Evolutionary conservation across 2,797 vertebrate genomes (phyloP).

Genomic region (Channallabes apus): DNA sequence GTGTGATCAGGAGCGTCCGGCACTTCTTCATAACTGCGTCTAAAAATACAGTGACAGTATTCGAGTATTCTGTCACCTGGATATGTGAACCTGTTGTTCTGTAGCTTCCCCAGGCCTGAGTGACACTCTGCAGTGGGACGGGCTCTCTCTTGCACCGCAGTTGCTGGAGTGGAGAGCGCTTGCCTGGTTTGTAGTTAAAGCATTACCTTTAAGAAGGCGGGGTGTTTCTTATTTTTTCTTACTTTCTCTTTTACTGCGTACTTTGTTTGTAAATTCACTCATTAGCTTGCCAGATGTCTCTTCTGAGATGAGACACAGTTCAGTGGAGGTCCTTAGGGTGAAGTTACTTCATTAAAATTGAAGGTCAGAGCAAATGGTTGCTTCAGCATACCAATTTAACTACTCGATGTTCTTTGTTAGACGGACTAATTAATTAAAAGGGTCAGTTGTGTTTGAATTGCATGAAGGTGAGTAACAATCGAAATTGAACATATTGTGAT

Average conservation of each 20-base stretch:
- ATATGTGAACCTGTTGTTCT: constrained; percentile 58
- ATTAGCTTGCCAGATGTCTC: constrained; percentile 54
- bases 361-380: constrained; percentile 52
- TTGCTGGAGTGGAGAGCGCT: constrained; percentile 7
- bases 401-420: constrained; percentile 47
- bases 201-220: neutral
- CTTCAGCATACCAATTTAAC: constrained; percentile 42
- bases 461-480: neutral
- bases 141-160: constrained; percentile 40
- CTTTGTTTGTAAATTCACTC: constrained; percentile 39
- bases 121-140: neutral
- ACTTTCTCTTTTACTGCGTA: constrained; percentile 7
- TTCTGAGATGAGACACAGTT: constrained; percentile 30
- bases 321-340: constrained; percentile 25
- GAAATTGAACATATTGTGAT: no score
- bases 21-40: constrained; percentile 61
- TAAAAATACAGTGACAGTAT: constrained; percentile 59
- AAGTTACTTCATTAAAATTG: constrained; percentile 54
- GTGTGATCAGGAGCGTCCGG: constrained; percentile 67
- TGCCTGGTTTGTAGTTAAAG: neutral
- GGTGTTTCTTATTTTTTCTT: constrained; percentile 1
- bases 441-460: constrained; percentile 36
- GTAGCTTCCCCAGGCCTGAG: neutral
- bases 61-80: constrained; percentile 71
- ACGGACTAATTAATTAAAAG: constrained; percentile 44